Base-by-base conservation (phyloP, 2,113 vertebrate species). In the Climacteris rufus region DNA sequence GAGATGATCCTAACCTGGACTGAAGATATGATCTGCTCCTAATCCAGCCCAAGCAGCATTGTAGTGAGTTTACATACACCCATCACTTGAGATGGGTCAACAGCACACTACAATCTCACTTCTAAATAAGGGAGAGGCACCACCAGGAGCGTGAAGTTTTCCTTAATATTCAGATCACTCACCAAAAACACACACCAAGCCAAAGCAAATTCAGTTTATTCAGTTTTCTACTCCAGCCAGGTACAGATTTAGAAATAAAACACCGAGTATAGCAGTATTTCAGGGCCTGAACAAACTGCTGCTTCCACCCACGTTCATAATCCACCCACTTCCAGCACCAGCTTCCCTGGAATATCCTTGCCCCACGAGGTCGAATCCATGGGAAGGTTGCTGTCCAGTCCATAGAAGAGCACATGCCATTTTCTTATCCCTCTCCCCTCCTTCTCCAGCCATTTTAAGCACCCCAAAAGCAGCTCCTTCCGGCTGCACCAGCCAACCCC, bases 301-400 rank as follows among this genome's bases (percentile, higher is more conserved):
- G 8, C 35, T 72, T 15, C 14, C 11, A 6, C n/a, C 22, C 60
- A 24, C 17, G 6, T 4, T 13, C 33, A 0, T 0, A 5, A 54
- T 4, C 15, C 42, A 23, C 19, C 20, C 57, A 13, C 24, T 4
- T 31, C 10, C 1, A 3, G 2, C 0, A 28, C 5, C 2, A 3
- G 5, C 2, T 13, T 15, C 13, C 37, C 23, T 1, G 2, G 0
- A 27, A n/a, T 0, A 9, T 13, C 60, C 49, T 25, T 2, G 0
- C 24, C 17, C 14, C 4, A 14, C 5, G 2, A 14, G 13, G 23
- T 20, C 0, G 0, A 23, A 24, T 3, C 1, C 0, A 72, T 0
- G 4, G 13, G 2, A 47, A 39, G 10, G 13, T 2, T 5, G 1
- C 3, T 3, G 9, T 30, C 12, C 2, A 5, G 21, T 15, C 39